Evolutionary conservation across 2,113 vertebrate species (phyloP).

Genomic region (Benthochromis sp.): DNA sequence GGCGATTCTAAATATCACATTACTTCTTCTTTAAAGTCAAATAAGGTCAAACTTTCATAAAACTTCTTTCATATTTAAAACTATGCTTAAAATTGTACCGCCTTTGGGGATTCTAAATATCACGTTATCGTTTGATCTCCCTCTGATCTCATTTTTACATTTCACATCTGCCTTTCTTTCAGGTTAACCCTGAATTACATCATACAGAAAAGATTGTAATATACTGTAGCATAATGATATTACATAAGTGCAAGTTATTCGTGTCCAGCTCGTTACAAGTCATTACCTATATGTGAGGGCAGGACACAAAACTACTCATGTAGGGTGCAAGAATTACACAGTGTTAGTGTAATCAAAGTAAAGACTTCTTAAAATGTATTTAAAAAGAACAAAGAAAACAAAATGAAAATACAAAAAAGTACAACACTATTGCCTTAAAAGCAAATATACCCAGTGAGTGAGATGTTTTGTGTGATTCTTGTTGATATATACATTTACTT

Average conservation of each 20-base stretch:
- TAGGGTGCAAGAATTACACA: not conserved
- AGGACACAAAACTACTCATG: too few species aligned
- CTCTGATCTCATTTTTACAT: not conserved
- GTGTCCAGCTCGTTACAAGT: not conserved
- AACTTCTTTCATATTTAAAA: not conserved
- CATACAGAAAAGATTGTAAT: not conserved
- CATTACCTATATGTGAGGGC: not conserved
- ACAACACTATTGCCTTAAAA: not conserved
- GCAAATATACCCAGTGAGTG: not conserved
- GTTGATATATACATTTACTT: not conserved
- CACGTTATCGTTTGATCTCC: not conserved
- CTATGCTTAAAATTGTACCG: not conserved
- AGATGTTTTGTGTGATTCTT: not conserved
- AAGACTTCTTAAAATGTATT: not conserved
- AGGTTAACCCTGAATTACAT: not conserved
- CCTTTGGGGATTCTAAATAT: not conserved
- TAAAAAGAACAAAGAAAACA: not conserved
- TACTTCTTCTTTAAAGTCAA: not conserved
- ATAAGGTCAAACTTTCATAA: not conserved
- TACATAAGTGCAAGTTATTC: not conserved
- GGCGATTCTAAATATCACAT: not conserved
- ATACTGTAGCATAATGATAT: not conserved
- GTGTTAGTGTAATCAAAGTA: not conserved
- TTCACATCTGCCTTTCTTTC: not conserved
- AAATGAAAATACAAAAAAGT: not conserved